These are phyloP conservation scores for Cephus rjabovi DNA, from an alignment of 2,888 invertebrate species.

Conservation along the genomic window DNA sequence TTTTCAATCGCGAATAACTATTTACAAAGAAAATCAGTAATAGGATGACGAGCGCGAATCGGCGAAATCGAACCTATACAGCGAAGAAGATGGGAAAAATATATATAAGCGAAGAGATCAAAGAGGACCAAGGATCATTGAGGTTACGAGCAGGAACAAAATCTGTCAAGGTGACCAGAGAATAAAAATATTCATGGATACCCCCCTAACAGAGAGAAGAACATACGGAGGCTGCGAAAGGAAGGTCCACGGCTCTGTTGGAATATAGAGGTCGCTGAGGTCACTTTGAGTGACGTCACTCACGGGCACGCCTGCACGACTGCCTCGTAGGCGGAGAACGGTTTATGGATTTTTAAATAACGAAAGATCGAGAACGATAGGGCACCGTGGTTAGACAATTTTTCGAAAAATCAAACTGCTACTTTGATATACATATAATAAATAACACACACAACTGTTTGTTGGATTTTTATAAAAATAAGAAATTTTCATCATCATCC, in stretches of 20 bases:
- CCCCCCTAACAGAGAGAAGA: neutral
- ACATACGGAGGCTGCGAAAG: neutral
- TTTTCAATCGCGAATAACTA: neutral
- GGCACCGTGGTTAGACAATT: neutral
- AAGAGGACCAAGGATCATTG: neutral
- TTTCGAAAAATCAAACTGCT: neutral
- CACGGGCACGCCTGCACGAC: constrained; percentile 27
- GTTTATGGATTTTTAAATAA: constrained; percentile 18
- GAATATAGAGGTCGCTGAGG: constrained; percentile 36
- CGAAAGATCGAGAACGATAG: neutral
- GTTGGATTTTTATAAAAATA: neutral
- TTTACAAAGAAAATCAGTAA: neutral
- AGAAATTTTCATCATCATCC: neutral
- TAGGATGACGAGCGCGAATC: neutral
- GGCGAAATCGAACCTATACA: neutral
- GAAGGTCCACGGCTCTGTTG: constrained; percentile 20
- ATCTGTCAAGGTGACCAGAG: neutral
- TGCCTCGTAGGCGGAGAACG: constrained; percentile 22
- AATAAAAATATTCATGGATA: neutral
- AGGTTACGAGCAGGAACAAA: neutral
- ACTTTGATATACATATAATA: neutral
- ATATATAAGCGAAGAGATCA: neutral
- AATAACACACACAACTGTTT: neutral
- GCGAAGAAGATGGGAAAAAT: neutral
- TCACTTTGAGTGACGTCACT: constrained; percentile 33